phyloP scores from a whole-genome alignment of 30 jellyfish, hydroid and myxozoan genomes.

The Mastigias papua region DNA sequence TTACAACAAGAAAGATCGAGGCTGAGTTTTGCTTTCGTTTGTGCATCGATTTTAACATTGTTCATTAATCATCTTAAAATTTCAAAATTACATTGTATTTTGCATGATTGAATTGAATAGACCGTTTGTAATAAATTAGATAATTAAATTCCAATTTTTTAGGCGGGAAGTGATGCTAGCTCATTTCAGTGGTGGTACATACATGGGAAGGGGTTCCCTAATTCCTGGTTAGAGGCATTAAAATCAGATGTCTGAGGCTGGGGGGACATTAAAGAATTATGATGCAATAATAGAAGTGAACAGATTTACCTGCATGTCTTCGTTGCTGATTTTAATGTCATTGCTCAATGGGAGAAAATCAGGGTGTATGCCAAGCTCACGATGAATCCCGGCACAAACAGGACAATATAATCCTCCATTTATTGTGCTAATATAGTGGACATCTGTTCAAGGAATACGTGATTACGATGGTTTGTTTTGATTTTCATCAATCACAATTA shows the following conservation, averaged over 20 bases:
- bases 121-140: no score
- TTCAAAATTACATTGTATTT: no score
- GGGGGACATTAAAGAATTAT: not conserved
- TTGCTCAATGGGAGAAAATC: constrained; percentile 41
- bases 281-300: not conserved
- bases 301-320: constrained; percentile 65
- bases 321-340: constrained; percentile 60
- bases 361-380: constrained; percentile 71
- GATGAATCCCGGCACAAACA: constrained; percentile 74
- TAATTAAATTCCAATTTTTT: no score
- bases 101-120: no score
- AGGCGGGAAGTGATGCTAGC: no score
- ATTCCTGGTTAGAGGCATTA: not conserved
- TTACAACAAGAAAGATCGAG: no score
- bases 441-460: constrained; percentile 28
- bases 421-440: constrained; percentile 52
- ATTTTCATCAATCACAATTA: no score
- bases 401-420: constrained; percentile 82
- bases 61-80: no score
- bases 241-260: not conserved
- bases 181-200: no score
- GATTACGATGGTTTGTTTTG: not conserved
- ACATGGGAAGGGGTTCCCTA: not conserved
- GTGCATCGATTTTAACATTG: no score
- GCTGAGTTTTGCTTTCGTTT: no score